Base-by-base conservation (phyloP, 35 echinoderm and acorn worm genomes). In the Eucidaris tribuloides region DNA sequence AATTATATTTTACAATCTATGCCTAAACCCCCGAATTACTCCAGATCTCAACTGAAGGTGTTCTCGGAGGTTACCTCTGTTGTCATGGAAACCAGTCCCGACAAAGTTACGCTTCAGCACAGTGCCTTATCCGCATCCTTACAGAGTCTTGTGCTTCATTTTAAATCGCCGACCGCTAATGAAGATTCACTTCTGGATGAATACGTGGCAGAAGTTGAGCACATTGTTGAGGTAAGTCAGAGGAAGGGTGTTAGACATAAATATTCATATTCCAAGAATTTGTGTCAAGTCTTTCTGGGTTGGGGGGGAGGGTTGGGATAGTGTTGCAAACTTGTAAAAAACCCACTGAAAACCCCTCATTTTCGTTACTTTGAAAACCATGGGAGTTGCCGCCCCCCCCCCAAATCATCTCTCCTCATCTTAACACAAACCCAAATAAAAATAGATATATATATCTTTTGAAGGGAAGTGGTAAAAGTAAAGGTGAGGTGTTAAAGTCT, bases 11-110 rank as follows among this genome's bases (percentile, higher is more conserved):
- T 54, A 54, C 13, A 54, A 17, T 2, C 2, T 54, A 54, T 54
- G n/a, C 48, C 48, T n/a, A 54, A 0, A 13, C n/a, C n/a, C 48
- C 48, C n/a, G 48, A 54, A 17, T 54, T 54, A 17, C 48, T 54
- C 56, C 56, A 74, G 68, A 11, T 44, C 68, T 22, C 68, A 74
- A 25, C 36, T 74, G 40, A 40, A 74, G 68, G 68, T 74, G 19
- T 23, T 74, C 1, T 42, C 11, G 24, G 68, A 19, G 24, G 20
- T 74, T n/a, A 43, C 40, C 29, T 22, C 24, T 2, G 24, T 38
- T 17, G 1, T 74, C 11, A 33, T 74, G 38, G 37, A 74, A 38
- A 14, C 24, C 3, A 40, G 44, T 44, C 11, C 37, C 19, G 0
- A 19, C 1, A 44, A 44, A 41, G 38, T 42, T 7, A 0, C 25